Percentiles rank a stretch among this genome's conserved stretches.
Conservation (phyloP, 2,113 vertebrate genomes). For the Thunnus thynnus region DNA sequence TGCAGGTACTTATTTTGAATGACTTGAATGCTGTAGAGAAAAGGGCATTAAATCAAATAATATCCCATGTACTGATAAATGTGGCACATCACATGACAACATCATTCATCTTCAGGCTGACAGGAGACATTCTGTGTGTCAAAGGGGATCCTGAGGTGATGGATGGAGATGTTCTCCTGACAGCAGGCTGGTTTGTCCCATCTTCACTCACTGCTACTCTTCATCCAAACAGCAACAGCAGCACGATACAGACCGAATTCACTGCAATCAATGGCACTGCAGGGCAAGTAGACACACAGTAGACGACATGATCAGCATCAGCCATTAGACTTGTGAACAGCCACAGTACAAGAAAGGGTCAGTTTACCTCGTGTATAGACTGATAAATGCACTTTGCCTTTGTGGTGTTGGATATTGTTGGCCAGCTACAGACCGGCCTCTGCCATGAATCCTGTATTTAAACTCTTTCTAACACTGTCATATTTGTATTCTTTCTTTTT, state of each 20-base stretch:
- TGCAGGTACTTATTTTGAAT: neutral
- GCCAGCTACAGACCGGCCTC: no score
- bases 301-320: no score
- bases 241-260: constrained; percentile 92
- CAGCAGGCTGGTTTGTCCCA: neutral
- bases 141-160: constrained; percentile 51
- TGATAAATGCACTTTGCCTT: no score
- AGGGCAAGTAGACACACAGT: constrained; percentile 27
- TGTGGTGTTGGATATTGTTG: no score
- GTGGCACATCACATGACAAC: constrained; percentile 19
- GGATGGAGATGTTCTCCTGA: constrained; percentile 2
- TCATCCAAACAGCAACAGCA: constrained; percentile 95
- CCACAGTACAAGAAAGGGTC: no score
- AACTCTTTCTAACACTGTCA: no score
- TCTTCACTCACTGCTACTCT: constrained; percentile 1
- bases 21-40: neutral
- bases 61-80: neutral
- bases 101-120: constrained; percentile 21
- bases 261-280: constrained; percentile 95
- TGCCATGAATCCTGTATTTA: no score
- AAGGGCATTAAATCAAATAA: neutral
- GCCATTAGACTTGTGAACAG: no score
- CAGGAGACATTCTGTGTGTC: neutral
- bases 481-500: no score
- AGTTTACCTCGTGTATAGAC: no score